Evolutionary conservation across 2,888 invertebrate genomes (phyloP).

Genomic region (Hofmannophila pseudospretella): DNA sequence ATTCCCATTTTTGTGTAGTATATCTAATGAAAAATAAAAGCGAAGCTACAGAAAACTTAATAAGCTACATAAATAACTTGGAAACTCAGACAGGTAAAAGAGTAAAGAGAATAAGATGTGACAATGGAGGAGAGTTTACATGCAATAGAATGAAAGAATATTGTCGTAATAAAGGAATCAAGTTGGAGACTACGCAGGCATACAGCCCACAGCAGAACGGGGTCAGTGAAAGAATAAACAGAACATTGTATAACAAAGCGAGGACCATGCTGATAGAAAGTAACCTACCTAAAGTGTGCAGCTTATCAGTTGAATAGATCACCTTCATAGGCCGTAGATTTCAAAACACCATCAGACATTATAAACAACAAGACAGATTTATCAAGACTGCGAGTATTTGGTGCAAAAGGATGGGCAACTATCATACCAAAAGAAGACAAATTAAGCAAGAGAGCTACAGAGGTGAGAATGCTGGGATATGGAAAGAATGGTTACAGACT

Average conservation of each 20-base stretch:
- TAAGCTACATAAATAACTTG: slow-evolving; percentile 15
- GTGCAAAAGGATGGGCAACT: slow-evolving; percentile 11
- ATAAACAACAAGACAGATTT: slow-evolving; percentile 3
- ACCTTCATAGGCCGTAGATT: slow-evolving; percentile 12
- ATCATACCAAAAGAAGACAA: slow-evolving; percentile 10
- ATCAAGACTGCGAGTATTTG: slow-evolving; percentile 11
- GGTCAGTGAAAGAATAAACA: slow-evolving; percentile 9
- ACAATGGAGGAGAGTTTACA: slow-evolving; percentile 15
- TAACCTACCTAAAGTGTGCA: slow-evolving; percentile 13
- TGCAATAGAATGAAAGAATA: slow-evolving; percentile 4
- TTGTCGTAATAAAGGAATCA: slow-evolving; percentile 10
- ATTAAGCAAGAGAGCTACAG: slow-evolving; percentile 11
- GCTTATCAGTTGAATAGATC: slow-evolving; percentile 15
- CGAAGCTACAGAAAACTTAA: slow-evolving; percentile 17
- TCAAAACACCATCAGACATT: slow-evolving; percentile 6
- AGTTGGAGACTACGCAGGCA: slow-evolving; percentile 5
- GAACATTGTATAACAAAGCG: slow-evolving; percentile 9
- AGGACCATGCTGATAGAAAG: slow-evolving; percentile 13
- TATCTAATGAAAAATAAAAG: slow-evolving; percentile 15
- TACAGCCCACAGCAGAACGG: slow-evolving; percentile 14
- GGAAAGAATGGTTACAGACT: slow-evolving; percentile 9
- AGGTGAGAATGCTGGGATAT: slow-evolving; percentile 14
- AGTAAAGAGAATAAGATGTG: slow-evolving; percentile 14
- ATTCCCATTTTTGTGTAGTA: slow-evolving; percentile 14
- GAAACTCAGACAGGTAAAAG: slow-evolving; percentile 12